phyloP scores from a whole-genome alignment of 2,797 vertebrate genomes.

The Muscicapa comitata region DNA sequence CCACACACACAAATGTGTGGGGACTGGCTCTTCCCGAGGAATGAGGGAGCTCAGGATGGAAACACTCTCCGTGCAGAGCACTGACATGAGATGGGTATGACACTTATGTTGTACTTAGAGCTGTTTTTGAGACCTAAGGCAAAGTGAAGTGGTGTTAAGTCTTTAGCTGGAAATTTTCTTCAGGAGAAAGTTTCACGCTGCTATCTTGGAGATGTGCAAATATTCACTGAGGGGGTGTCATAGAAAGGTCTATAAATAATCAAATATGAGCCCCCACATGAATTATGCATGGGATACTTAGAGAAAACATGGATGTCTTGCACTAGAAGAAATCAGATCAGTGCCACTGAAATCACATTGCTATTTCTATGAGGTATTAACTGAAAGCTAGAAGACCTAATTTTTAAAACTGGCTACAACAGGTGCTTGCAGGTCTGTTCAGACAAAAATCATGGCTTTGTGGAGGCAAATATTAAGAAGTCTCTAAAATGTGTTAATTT shows the following conservation, averaged over 20 bases:
- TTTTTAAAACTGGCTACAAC: conserved; percentile 66
- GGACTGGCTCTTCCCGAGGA: background rate
- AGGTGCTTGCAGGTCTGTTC: conserved; percentile 70
- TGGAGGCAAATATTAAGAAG: conserved; percentile 66
- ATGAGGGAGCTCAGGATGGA: background rate
- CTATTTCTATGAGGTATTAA: conserved; percentile 64
- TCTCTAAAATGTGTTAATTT: conserved; percentile 68
- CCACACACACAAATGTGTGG: background rate
- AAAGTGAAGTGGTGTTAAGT: conserved; percentile 33
- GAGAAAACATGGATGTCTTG: conserved; percentile 55
- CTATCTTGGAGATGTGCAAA: conserved; percentile 52
- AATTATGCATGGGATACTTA: conserved; percentile 55
- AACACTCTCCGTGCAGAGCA: background rate
- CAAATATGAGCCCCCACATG: conserved; percentile 61
- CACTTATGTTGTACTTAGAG: background rate
- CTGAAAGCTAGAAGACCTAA: conserved; percentile 46
- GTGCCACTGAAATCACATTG: conserved; percentile 62
- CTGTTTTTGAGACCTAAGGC: conserved; percentile 28
- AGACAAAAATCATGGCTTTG: conserved; percentile 60
- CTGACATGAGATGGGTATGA: background rate
- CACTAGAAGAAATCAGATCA: conserved; percentile 60
- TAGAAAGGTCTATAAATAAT: conserved; percentile 61
- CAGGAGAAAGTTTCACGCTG: conserved; percentile 46
- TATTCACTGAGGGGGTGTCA: conserved; percentile 64
- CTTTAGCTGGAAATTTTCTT: conserved; percentile 47